phyloP scores from a whole-genome alignment of 2,888 invertebrate species.

The Petrolisthes manimaculis region DNA sequence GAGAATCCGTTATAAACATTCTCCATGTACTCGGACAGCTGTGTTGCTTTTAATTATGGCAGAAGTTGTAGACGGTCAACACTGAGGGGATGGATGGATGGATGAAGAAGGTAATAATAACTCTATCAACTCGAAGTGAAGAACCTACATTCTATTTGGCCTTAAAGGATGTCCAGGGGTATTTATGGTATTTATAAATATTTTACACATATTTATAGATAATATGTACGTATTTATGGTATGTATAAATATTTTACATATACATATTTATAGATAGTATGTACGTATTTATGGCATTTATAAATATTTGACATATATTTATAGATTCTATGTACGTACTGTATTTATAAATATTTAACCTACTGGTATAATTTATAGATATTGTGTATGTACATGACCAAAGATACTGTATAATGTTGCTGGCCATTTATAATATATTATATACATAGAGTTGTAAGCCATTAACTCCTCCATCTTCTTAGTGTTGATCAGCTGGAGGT shows the following conservation, averaged over 20 bases:
- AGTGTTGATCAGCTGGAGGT: constrained; percentile 46
- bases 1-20: constrained; percentile 53
- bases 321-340: no score
- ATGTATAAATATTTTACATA: no score
- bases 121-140: no score
- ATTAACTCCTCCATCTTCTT: constrained; percentile 22
- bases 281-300: no score
- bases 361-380: constrained; percentile 15
- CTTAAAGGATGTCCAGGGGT: no score
- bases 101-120: not conserved
- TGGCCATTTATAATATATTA: constrained; percentile 32
- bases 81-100: not conserved
- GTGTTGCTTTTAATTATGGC: constrained; percentile 53
- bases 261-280: no score
- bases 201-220: no score
- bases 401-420: not conserved
- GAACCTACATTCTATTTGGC: no score
- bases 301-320: no score
- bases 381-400: no score
- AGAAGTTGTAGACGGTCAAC: constrained; percentile 47
- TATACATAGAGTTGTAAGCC: constrained; percentile 35
- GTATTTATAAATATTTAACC: not conserved
- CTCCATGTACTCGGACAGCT: constrained; percentile 58
- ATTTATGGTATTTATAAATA: no score
- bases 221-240: no score